Evolutionary conservation across 2,888 invertebrate species (phyloP).

Genomic region (Pollenia angustigena): DNA sequence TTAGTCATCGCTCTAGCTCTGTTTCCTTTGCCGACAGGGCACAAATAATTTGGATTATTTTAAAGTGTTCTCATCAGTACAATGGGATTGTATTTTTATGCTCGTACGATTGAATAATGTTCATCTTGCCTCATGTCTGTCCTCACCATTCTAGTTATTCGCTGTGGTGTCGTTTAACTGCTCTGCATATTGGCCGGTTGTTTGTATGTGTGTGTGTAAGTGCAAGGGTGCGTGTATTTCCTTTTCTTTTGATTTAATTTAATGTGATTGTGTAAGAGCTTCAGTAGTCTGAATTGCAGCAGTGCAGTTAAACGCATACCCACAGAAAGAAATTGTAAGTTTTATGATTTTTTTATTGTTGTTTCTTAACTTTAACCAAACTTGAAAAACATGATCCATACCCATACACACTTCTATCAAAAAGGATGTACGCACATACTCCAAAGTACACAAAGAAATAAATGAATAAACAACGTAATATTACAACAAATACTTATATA

Average conservation of each 20-base stretch:
- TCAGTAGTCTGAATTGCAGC: constrained; percentile 41
- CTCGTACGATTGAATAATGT: constrained; percentile 59
- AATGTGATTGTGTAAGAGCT: constrained; percentile 24
- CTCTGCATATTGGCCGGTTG: neutral
- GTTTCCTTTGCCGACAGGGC: neutral
- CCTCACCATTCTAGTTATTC: constrained; percentile 5
- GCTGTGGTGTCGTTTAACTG: constrained; percentile 41
- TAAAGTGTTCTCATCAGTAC: constrained; percentile 63
- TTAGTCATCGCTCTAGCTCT: neutral
- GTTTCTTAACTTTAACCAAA: constrained; percentile 8
- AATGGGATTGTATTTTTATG: constrained; percentile 65
- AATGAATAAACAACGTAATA: constrained; percentile 46
- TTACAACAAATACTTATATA: constrained; percentile 33
- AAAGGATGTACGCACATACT: neutral
- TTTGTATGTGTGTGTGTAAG: neutral
- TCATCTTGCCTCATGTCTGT: neutral
- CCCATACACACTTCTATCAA: neutral
- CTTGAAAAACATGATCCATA: constrained; percentile 1
- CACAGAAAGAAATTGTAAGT: constrained; percentile 52
- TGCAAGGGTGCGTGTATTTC: constrained; percentile 50
- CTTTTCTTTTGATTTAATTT: constrained; percentile 61
- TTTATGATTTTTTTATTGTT: constrained; percentile 48
- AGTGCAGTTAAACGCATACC: constrained; percentile 61
- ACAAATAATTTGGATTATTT: constrained; percentile 29
- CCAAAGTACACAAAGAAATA: constrained; percentile 1